These are phyloP conservation scores for Napeogenes inachia DNA, from an alignment of 2,888 invertebrate genomes.

Conservation along the genomic window DNA sequence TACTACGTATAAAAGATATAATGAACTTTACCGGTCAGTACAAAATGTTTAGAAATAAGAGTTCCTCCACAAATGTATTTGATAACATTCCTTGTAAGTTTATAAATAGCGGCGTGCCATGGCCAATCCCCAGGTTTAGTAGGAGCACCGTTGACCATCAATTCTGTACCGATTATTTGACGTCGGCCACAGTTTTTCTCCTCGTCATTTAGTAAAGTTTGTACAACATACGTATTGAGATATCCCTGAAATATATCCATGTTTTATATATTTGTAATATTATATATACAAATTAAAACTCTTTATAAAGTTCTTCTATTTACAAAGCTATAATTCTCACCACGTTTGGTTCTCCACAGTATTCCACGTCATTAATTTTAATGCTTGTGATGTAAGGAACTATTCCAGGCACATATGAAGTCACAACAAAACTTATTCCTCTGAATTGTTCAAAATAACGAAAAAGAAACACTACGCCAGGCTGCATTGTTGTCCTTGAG, in stretches of 20 bases:
- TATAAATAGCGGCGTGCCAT: conserved; percentile 58
- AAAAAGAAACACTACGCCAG: neutral
- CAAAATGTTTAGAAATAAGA: conserved; percentile 43
- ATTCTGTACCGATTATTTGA: conserved; percentile 43
- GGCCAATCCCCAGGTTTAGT: conserved; percentile 63
- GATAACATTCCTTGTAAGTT: conserved; percentile 34
- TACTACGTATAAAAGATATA: neutral
- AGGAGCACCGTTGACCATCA: conserved; percentile 49
- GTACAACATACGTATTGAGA: neutral
- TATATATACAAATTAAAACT: no score
- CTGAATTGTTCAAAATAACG: neutral
- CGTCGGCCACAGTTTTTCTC: conserved; percentile 45
- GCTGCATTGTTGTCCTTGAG: neutral
- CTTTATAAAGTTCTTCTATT: no score
- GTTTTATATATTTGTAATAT: no score
- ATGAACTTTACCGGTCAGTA: conserved; percentile 48
- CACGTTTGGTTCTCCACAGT: conserved; percentile 19
- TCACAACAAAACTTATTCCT: conserved; percentile 2
- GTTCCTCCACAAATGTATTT: conserved; percentile 60
- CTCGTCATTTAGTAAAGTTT: conserved; percentile 1
- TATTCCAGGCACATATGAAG: conserved; percentile 12
- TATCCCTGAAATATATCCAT: neutral
- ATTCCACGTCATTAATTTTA: conserved; percentile 16
- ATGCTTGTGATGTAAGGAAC: conserved; percentile 21
- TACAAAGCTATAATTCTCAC: conserved; percentile 4